Evolutionary conservation across 2,888 invertebrate genomes (phyloP), one percentile per base, ranked within the genome.

Genomic region (Lomographa bimaculata): DNA sequence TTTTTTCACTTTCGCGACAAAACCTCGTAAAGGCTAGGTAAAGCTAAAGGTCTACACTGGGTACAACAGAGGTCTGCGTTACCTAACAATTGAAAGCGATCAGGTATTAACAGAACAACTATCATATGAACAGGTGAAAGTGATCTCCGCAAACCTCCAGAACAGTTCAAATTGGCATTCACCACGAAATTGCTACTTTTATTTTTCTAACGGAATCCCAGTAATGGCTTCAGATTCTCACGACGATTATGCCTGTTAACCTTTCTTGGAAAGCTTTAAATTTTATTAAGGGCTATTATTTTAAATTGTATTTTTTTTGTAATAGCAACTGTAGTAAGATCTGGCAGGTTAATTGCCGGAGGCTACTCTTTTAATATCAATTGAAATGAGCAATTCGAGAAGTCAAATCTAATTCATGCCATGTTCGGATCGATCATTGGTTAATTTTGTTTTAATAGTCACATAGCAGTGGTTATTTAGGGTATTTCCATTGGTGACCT

Each of bases 81-180:
- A 42, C 18, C 58, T 62, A 68, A 69, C 50, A 44, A 57, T 57
- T 54, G 56, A 64, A 67, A 67, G 60, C 51, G 52, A 59, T 61
- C 54, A 47, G 16, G 47, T 57, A 19, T 20, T 20, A 18, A 9
- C 25, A 14, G 3, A 6, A 5, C n/a, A 33, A 18, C 5, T 26
- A 23, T 28, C 52, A 45, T 35, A 43, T 40, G 50, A 36, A 45
- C 26, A 33, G 45, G 66, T 36, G 68, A 69, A 70, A 70, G 69
- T 65, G 45, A 35, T 46, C 7, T 23, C 11, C 16, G 21, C 12
- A 24, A 10, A 33, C 17, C 20, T 21, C 9, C 7, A 19, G 10
- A 35, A 25, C 7, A 7, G 2, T 23, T 23, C 19, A 33, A 37
- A 33, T 28, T 28, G 37, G 26, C 30, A 37, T 39, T 60, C 47